Conservation (phyloP, 2,888 invertebrate species). For the Spicauda simplicius region DNA sequence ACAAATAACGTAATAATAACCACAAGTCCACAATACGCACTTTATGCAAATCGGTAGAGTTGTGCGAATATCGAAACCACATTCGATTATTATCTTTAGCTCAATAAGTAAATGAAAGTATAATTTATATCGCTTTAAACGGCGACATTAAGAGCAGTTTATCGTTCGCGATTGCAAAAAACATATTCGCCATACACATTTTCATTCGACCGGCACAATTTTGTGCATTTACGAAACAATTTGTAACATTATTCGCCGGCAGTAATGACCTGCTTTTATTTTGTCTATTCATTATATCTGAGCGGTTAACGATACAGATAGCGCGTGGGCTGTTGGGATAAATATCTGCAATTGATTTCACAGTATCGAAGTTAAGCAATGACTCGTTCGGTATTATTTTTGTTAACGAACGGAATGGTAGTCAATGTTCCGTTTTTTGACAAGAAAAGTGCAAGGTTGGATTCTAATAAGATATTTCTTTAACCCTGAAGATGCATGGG, state of each 20-base stretch:
- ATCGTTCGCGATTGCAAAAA: constrained; percentile 8
- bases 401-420: too few species aligned
- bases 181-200: constrained; percentile 2
- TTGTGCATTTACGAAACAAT: constrained; percentile 31
- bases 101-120: constrained; percentile 3
- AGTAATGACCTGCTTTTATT: constrained; percentile 36
- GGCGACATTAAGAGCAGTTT: background rate
- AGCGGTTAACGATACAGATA: constrained; percentile 18
- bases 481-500: too few species aligned
- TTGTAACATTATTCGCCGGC: constrained; percentile 23
- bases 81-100: background rate
- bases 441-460: too few species aligned
- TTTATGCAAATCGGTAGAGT: background rate
- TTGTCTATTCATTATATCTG: constrained; percentile 33
- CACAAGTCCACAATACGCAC: background rate
- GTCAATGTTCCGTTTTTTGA: too few species aligned
- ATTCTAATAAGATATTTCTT: too few species aligned
- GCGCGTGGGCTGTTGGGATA: constrained; percentile 7
- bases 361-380: too few species aligned
- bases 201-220: constrained; percentile 21
- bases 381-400: too few species aligned
- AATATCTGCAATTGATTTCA: constrained; percentile 18
- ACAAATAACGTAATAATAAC: too few species aligned
- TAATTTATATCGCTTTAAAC: background rate
- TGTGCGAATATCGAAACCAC: background rate